Evolutionary conservation across 2,888 invertebrate genomes (phyloP), one percentile per base, ranked within the genome.

Genomic region (Drosophila cyrtoloma): DNA sequence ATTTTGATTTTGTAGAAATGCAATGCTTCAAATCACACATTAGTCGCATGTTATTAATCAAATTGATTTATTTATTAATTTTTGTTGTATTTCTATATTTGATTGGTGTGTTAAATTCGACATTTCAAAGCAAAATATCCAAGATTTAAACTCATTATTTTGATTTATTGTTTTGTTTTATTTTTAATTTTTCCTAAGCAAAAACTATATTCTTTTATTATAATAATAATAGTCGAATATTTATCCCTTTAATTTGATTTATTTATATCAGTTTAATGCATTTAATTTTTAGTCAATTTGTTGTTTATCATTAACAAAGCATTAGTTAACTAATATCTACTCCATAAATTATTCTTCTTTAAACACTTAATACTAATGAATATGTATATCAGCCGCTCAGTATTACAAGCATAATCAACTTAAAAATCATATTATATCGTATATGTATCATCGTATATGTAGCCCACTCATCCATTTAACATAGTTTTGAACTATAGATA

Each of bases 41-140:
- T 47, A 57, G 52, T 30, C 51, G 74, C 74, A 73, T 73, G 72
- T 65, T 63, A 2, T 33, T n/a, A 42, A 5, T n/a, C 10, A 10
- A 1, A 10, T 26, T 37, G 10, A 10, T 14, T 60, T 26, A 37
- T 37, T 26, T 50, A 16, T 7, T n/a, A 9, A 16, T 7, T 37
- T 33, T 42, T 42, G 4, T 22, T 16, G 2, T 22, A 14, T 19
- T 19, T 26, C 4, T 22, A 37, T 14, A 32, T n/a, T 5, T 10
- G n/a, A n/a, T 47, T 28, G 6, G 22, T 16, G 57, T 26, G 14
- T 14, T 30, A 9, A 51, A 19, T 47, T 7, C 47, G 22, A 47
- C 26, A 12, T 1, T 12, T 44, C 22, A 22, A 44, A 44, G 5
- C 2, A n/a, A n/a, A 2, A 42, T 5, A 22, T 22, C 7, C 4